These are phyloP conservation scores for Drosophila nikananu DNA, from an alignment of 1,140 invertebrate genomes.

Conservation along the genomic window DNA sequence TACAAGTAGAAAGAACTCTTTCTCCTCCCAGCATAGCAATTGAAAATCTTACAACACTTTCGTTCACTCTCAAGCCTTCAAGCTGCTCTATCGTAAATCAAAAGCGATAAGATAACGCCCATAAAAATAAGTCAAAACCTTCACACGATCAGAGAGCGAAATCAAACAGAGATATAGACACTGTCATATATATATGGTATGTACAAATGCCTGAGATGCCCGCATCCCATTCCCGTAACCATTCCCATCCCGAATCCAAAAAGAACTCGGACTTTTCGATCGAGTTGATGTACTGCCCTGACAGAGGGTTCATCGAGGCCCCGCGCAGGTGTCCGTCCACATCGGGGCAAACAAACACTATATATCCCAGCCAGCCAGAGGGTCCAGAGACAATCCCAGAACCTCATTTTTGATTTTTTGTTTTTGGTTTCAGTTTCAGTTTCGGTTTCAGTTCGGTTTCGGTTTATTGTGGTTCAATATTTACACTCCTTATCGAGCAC, in stretches of 20 bases:
- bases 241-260: conserved; percentile 14
- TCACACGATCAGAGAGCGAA: conserved; percentile 71
- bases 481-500: conserved; percentile 70
- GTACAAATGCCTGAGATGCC: not conserved
- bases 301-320: conserved; percentile 13
- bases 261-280: conserved; percentile 41
- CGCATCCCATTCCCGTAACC: conserved; percentile 9
- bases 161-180: conserved; percentile 64
- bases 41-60: conserved; percentile 63
- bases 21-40: conserved; percentile 1
- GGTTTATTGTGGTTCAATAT: conserved; percentile 55
- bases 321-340: conserved; percentile 56
- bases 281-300: conserved; percentile 52
- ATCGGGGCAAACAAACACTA: conserved; percentile 25
- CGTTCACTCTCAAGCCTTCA: conserved; percentile 50
- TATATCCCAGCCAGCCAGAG: not conserved
- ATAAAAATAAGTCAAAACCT: conserved; percentile 67
- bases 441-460: conserved; percentile 8
- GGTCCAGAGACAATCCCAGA: conserved; percentile 24
- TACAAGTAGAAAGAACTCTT: too few relatives aligned
- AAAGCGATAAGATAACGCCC: conserved; percentile 67
- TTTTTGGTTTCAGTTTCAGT: conserved; percentile 2
- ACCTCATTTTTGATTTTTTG: conserved; percentile 18
- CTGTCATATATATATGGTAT: conserved; percentile 5
- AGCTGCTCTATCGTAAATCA: conserved; percentile 67